Conservation (phyloP, 1,140 invertebrate genomes). For the Drosophila nikananu region DNA sequence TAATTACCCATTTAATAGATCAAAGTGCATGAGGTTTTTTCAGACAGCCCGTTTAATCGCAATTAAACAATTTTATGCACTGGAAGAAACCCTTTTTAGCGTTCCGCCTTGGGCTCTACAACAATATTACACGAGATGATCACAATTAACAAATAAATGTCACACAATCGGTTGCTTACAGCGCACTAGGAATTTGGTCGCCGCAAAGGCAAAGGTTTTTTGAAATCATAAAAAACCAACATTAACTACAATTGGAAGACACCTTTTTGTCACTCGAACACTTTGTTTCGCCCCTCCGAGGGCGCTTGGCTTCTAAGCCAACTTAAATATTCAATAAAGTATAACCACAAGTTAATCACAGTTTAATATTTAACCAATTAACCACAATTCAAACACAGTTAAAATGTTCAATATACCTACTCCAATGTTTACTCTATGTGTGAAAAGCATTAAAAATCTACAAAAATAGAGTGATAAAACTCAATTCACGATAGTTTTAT, state of each 20-base stretch:
- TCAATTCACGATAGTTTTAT: constrained; percentile 56
- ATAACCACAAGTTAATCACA: constrained; percentile 49
- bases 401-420: constrained; percentile 41
- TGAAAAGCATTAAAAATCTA: constrained; percentile 64
- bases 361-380: constrained; percentile 32
- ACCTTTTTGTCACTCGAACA: not conserved
- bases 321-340: constrained; percentile 23
- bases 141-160: constrained; percentile 2
- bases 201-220: not conserved
- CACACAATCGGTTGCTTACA: constrained; percentile 2
- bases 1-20: not conserved
- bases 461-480: constrained; percentile 41
- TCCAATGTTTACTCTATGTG: constrained; percentile 64
- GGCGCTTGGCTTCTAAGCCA: constrained; percentile 30
- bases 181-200: not conserved
- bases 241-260: not conserved
- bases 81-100: not conserved
- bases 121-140: not conserved
- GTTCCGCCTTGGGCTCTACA: not conserved
- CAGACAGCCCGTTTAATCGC: not conserved
- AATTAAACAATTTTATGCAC: constrained; percentile 1
- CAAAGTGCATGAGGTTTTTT: constrained; percentile 2
- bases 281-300: constrained; percentile 30
- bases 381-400: constrained; percentile 41
- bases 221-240: not conserved